Evolutionary conservation across 2,888 invertebrate genomes (phyloP), one percentile per base, ranked within the genome.

Genomic region (Notodromas monacha): DNA sequence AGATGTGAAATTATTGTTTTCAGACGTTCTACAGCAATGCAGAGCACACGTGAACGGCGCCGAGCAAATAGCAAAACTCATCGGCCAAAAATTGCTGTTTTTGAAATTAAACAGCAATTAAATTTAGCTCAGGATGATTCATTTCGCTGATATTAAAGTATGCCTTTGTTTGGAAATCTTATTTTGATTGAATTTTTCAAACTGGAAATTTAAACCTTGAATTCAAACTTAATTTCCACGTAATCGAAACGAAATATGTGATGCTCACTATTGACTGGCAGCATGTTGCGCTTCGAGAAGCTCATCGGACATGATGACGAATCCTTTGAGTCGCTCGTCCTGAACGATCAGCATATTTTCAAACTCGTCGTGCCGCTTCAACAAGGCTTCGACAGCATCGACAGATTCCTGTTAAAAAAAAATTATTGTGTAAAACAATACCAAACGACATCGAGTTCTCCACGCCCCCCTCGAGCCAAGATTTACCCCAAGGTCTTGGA

Each of bases 341-440:
- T 92, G 89, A 2, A 81, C 89, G 36, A 62, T 62, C 12, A 92
- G 54, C 1, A 77, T 74, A 40, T 77, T 77, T 44, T 81, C 74
- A 48, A 92, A 67, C 49, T 86, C 81, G 43, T 74, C 66, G 48
- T 92, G 89, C 13, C 79, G 64, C 50, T 86, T 86, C 32, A 81
- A 52, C 34, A 86, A 57, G 1, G 79, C 77, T 45, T 84, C 79
- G 3, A 81, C 84, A 41, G 74, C 74, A 49, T 81, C 79, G 34
- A 77, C 55, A 0, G 79, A 76, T 35, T 67, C 65, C 70, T 73
- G 49, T 0, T 39, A 37, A 14, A 21, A 31, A 30, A 26, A 30
- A 28, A 21, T 21, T 6, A 21, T 12, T 15, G 8, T 27, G 28
- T n/a, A 6, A 27, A 6, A 5, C 28, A 27, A 6, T 27, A n/a